A percentile compares a stretch with the other conserved stretches of the same genome.
Evolutionary conservation across 2,888 invertebrate species (phyloP).

Genomic region (Atrina japonica): DNA sequence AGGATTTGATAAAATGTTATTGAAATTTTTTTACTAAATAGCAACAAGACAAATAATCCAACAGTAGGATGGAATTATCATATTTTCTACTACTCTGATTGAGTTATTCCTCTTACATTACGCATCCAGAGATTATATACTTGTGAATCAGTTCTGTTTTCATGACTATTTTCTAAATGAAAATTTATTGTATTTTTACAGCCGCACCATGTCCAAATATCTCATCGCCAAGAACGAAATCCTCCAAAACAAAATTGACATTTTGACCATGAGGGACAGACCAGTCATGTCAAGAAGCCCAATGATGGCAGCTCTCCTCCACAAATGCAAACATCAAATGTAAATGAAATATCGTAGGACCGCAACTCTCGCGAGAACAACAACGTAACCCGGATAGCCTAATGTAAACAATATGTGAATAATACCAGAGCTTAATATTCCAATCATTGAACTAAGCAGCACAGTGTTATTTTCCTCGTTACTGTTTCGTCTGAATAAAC

Average conservation of each 20-base stretch:
- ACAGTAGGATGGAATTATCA: background rate
- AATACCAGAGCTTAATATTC: too few species aligned
- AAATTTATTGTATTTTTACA: conserved; percentile 24
- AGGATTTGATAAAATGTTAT: too few species aligned
- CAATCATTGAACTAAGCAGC: too few species aligned
- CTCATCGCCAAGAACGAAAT: conserved; percentile 40
- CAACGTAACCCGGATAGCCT: too few species aligned
- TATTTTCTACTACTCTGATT: background rate
- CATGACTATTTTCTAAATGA: background rate
- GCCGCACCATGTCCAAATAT: conserved; percentile 34
- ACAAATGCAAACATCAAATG: conserved; percentile 7
- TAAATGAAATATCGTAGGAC: too few species aligned
- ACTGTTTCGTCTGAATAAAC: too few species aligned
- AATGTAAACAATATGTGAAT: too few species aligned
- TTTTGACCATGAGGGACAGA: background rate
- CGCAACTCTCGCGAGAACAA: too few species aligned
- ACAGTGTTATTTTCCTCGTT: too few species aligned
- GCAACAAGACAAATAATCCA: background rate
- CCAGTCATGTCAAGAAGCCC: conserved; percentile 18
- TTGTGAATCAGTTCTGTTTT: background rate
- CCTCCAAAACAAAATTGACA: conserved; percentile 24
- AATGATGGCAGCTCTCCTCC: conserved; percentile 17
- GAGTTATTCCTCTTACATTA: background rate
- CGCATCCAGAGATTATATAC: background rate
- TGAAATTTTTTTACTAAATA: too few species aligned